A percentile compares a stretch with the other conserved stretches of the same genome.
These are phyloP conservation scores for Heliconius erato DNA, from an alignment of 2,888 invertebrate genomes.

Conservation along the genomic window DNA sequence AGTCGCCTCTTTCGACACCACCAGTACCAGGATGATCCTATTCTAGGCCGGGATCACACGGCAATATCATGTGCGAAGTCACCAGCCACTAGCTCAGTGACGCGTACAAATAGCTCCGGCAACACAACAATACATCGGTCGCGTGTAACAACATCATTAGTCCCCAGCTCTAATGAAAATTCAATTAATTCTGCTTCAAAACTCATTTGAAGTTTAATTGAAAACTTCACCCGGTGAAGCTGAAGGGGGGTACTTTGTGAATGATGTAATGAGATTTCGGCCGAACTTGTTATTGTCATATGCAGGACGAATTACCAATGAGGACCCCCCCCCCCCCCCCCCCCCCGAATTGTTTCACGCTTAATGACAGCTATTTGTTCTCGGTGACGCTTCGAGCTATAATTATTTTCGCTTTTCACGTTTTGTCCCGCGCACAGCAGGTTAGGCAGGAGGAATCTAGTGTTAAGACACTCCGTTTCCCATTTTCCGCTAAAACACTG, in stretches of 20 bases:
- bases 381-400: slow-evolving; percentile 44
- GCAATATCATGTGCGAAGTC: slow-evolving; percentile 64
- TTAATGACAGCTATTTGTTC: slow-evolving; percentile 72
- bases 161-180: slow-evolving; percentile 84
- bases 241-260: slow-evolving; percentile 71
- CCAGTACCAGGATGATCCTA: no score
- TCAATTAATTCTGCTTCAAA: slow-evolving; percentile 83
- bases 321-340: slow-evolving; percentile 59
- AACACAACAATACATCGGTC: slow-evolving; percentile 76
- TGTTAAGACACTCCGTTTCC: no score
- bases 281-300: slow-evolving; percentile 80
- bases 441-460: no score
- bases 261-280: slow-evolving; percentile 82
- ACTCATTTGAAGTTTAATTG: slow-evolving; percentile 86
- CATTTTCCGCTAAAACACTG: no score
- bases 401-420: slow-evolving; percentile 10
- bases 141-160: slow-evolving; percentile 83
- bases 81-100: slow-evolving; percentile 71
- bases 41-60: no score
- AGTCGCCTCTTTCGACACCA: no score
- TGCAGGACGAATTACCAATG: slow-evolving; percentile 79
- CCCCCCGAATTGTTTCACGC: slow-evolving; percentile 69
- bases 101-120: slow-evolving; percentile 77
- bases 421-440: no score
- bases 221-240: slow-evolving; percentile 76